Base-by-base conservation (phyloP, 2,113 vertebrate genomes). In the Otocyon megalotis region DNA sequence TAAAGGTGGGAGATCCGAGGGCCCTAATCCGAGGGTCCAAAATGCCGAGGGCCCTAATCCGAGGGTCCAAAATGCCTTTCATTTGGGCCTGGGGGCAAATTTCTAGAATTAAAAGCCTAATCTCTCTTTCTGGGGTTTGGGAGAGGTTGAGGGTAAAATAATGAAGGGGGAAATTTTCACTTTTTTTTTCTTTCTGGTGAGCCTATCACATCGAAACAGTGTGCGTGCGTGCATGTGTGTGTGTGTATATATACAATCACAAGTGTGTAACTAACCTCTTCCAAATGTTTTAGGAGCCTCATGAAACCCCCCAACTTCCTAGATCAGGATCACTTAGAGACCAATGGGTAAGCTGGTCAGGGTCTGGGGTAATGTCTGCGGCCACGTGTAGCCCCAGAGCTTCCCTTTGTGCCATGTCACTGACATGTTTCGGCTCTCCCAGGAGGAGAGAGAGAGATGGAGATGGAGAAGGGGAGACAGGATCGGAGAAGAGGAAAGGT, bases 381-480 rank as follows among this genome's bases (percentile, higher is more conserved):
- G 8, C 20, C 37, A 4, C 4, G 3, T 11, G 24, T 32, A 60
- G 24, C 22, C 17, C 20, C n/a, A 81, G 60, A 30, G 2, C 22
- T n/a, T 53, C 12, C 22, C 8, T 58, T 30, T 8, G 32, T 53
- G 48, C 22, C 2, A 10, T 0, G 0, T 24, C 32, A 3, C 60
- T 32, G 53, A 71, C n/a, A 19, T 50, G 22, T 20, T 82, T 82
- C 32, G 22, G 8, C 16, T 91, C n/a, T 80, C 53, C 71, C 20
- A 5, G 8, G 58, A 74, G 30, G 48, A 90, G 28, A 62, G 10
- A 88, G 37, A 60, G 26, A 65, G 54, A 43, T 67, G 65, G 74
- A 62, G 37, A 19, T 14, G 32, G 54, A 50, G 76, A 53, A 58
- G 54, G 87, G 63, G 24, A 65, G 56, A 30, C 3, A 79, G 43